Conservation (phyloP, 2,797 vertebrate species). For the Podarcis lilfordi region DNA sequence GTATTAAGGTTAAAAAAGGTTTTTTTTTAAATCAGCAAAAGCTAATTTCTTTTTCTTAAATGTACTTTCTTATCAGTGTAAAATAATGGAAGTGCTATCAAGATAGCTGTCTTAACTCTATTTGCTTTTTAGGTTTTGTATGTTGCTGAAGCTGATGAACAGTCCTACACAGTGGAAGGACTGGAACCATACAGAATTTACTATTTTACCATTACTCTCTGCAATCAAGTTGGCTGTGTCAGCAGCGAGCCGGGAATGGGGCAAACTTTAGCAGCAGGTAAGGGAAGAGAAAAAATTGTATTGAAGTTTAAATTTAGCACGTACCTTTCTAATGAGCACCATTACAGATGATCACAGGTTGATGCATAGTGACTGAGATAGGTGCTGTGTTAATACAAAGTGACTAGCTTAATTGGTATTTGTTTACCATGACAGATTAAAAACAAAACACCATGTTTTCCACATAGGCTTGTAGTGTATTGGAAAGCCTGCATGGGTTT, state of each 20-base stretch:
- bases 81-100: conserved; percentile 39
- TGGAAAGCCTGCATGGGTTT: conserved; percentile 24
- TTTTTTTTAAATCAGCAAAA: conserved; percentile 33
- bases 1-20: conserved; percentile 31
- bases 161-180: conserved; percentile 72
- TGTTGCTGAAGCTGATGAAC: conserved; percentile 74
- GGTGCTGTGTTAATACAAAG: conserved; percentile 55
- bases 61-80: conserved; percentile 9
- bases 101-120: conserved; percentile 42
- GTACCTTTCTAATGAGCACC: conserved; percentile 46
- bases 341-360: conserved; percentile 52
- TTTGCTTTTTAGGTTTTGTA: conserved; percentile 83
- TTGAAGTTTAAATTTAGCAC: conserved; percentile 48
- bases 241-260: conserved; percentile 81
- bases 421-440: conserved; percentile 59
- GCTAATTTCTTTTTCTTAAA: conserved; percentile 25
- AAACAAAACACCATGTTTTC: conserved; percentile 54
- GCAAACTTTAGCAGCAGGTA: conserved; percentile 88
- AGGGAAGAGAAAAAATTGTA: conserved; percentile 48
- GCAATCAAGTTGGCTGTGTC: conserved; percentile 86
- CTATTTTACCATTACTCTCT: conserved; percentile 88
- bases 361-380: conserved; percentile 52
- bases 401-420: conserved; percentile 63
- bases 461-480: conserved; percentile 18
- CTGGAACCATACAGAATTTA: conserved; percentile 85